These are phyloP conservation scores for Discoglossus pictus DNA, from an alignment of 2,797 vertebrate species.

Conservation along the genomic window DNA sequence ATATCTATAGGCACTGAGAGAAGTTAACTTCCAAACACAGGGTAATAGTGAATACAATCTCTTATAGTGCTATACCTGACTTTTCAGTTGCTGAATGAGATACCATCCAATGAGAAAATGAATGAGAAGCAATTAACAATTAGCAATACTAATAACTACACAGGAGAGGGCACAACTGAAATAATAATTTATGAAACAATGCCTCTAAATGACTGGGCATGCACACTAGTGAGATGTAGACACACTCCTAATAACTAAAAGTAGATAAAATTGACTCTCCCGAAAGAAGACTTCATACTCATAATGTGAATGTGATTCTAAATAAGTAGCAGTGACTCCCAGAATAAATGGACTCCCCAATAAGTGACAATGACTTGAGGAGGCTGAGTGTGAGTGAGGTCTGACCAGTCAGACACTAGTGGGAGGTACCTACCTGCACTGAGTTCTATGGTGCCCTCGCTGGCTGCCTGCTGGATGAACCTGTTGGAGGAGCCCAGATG, in stretches of 20 bases:
- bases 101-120: too few species aligned
- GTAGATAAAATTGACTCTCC: neutral
- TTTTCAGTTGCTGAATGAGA: too few species aligned
- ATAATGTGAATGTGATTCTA: neutral
- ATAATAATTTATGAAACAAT: too few species aligned
- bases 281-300: too few species aligned
- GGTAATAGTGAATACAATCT: too few species aligned
- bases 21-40: too few species aligned
- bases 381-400: neutral
- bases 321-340: neutral
- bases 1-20: too few species aligned
- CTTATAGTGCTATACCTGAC: too few species aligned
- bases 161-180: too few species aligned
- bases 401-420: too few species aligned
- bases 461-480: slow-evolving; percentile 66
- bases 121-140: too few species aligned
- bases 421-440: slow-evolving; percentile 81
- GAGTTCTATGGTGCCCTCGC: slow-evolving; percentile 80
- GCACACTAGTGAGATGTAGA: neutral
- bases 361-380: neutral
- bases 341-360: neutral
- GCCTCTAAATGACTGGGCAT: neutral
- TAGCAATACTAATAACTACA: too few species aligned
- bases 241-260: neutral
- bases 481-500: slow-evolving; percentile 63